Conservation (phyloP, 2,888 invertebrate genomes). For the Slavum lentiscoides region DNA sequence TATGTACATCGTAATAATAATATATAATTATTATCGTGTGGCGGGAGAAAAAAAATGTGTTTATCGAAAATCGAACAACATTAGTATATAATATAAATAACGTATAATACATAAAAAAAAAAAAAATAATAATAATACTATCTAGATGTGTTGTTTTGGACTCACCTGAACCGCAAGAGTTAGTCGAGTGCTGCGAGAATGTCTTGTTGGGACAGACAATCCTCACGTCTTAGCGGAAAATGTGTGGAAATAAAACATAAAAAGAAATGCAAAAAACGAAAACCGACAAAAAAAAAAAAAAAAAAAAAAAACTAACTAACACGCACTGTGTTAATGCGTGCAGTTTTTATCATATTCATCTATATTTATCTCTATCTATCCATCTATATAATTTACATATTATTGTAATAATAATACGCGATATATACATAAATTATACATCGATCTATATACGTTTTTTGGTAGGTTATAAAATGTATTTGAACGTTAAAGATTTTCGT, state of each 20-base stretch:
- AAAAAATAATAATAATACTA: background rate
- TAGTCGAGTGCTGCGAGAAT: slow-evolving; percentile 74
- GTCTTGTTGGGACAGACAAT: slow-evolving; percentile 77
- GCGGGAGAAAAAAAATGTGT: slow-evolving; percentile 8
- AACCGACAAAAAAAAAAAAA: slow-evolving; percentile 22
- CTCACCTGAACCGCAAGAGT: slow-evolving; percentile 75
- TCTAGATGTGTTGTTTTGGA: slow-evolving; percentile 24
- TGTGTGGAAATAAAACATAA: slow-evolving; percentile 57
- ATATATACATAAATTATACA: background rate
- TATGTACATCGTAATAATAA: slow-evolving; percentile 19
- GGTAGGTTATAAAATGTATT: no score
- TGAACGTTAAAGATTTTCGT: background rate
- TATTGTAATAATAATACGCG: no score
- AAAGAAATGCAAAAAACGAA: slow-evolving; percentile 43
- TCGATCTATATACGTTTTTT: background rate
- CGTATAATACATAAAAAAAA: no score
- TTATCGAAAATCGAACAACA: background rate
- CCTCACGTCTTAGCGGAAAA: slow-evolving; percentile 67
- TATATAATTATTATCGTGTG: slow-evolving; percentile 9
- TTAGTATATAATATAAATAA: no score
- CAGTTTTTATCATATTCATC: slow-evolving; percentile 7
- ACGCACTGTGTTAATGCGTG: slow-evolving; percentile 25
- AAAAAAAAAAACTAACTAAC: background rate
- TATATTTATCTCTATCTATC: no score
- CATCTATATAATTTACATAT: no score